Evolutionary conservation across 2,888 invertebrate species (phyloP), one percentile per base, ranked within the genome.

Genomic region (Drosophila tanythrix): DNA sequence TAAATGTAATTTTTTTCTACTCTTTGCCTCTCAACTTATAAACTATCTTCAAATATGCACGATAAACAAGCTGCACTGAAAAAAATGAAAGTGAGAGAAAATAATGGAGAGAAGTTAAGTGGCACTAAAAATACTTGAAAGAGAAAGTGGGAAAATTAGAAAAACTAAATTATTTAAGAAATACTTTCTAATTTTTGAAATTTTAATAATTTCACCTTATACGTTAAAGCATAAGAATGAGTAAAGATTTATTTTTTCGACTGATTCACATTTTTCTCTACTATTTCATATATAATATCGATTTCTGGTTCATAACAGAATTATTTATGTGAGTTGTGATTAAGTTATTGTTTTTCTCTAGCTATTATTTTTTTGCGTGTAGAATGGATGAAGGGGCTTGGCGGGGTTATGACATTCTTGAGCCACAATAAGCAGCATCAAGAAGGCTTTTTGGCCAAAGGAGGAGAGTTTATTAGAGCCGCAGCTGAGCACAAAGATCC

Each of bases 351-450:
- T 15, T 1, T 52, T 53, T 53, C 5, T 10, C 5, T 10, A 25
- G 21, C 0, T 35, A 1, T 18, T 0, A 8, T 4, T 56, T 25
- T 38, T n/a, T 29, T 29, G n/a, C 5, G 31, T 57, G 43, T 57
- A 31, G 3, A 10, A 31, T 31, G 8, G 15, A 21, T 29, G 29
- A 1, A 7, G 15, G 6, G 43, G 15, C 5, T 40, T 21, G 27
- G 40, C 31, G 46, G 43, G 68, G 27, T 40, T 50, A 38, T 61
- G 55, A n/a, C 68, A 68, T 76, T 56, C 81, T 76, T 75, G 35
- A 74, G 88, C 67, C 76, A 68, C 79, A 85, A 85, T 89, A 89
- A 85, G 88, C 75, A 73, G 76, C 74, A 89, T 76, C 81, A 83
- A 86, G 70, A 73, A 63, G 82, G 50, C 51, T 71, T 78, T 88